Evolutionary conservation across 2,113 vertebrate species (phyloP).

Genomic region (Aix galericulata): DNA sequence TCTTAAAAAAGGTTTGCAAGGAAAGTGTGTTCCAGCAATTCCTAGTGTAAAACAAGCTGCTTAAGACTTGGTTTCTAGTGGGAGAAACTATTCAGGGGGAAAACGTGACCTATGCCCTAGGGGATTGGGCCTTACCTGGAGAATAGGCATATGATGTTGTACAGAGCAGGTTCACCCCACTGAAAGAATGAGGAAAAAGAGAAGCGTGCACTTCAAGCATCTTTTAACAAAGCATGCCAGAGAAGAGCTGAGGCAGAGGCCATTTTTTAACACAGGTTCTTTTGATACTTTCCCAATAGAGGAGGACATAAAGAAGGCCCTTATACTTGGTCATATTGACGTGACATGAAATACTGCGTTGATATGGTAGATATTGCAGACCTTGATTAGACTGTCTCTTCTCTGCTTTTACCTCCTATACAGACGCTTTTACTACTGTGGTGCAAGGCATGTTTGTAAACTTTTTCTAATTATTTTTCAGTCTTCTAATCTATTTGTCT

Average conservation of each 20-base stretch:
- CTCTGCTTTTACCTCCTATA: neutral
- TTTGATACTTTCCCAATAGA: neutral
- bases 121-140: neutral
- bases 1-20: neutral
- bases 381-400: neutral
- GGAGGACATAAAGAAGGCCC: neutral
- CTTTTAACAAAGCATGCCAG: neutral
- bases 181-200: neutral
- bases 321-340: neutral
- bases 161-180: neutral
- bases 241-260: neutral
- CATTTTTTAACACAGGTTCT: neutral
- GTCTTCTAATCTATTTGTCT: neutral
- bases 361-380: neutral
- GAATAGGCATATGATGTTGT: neutral
- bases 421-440: neutral
- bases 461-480: neutral
- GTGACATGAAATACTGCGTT: neutral
- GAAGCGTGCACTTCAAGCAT: neutral
- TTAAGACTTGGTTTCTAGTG: neutral
- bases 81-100: neutral
- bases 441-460: neutral
- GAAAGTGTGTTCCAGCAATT: neutral
- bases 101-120: neutral
- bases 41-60: neutral